Conservation (phyloP, 2,888 invertebrate genomes). For the Merodon equestris region DNA sequence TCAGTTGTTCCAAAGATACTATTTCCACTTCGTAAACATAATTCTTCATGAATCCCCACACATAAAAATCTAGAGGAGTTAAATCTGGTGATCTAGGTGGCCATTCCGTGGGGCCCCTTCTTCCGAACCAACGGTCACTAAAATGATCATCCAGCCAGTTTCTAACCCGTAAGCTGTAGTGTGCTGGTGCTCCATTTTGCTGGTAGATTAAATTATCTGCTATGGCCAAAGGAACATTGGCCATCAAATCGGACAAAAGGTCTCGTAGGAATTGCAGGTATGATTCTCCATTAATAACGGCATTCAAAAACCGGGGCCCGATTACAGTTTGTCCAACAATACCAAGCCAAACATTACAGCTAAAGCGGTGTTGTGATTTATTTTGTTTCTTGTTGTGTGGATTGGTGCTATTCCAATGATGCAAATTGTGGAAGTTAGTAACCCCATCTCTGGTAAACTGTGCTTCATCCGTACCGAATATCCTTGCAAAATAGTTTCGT, state of each 20-base stretch:
- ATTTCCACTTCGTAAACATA: constrained; percentile 1
- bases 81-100: constrained; percentile 6
- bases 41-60: constrained; percentile 6
- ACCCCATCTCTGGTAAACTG: constrained; percentile 4
- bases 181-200: constrained; percentile 1
- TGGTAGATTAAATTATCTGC: constrained; percentile 4
- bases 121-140: constrained; percentile 1
- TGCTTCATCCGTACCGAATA: background rate
- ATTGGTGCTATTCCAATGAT: constrained; percentile 1
- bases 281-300: constrained; percentile 4
- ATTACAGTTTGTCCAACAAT: constrained; percentile 4
- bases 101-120: constrained; percentile 4
- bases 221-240: background rate
- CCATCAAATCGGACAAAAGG: background rate
- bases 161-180: background rate
- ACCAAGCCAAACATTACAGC: constrained; percentile 6
- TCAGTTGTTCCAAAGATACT: background rate
- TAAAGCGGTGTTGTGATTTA: constrained; percentile 1
- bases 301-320: constrained; percentile 4
- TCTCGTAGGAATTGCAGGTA: constrained; percentile 4
- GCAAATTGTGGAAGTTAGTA: constrained; percentile 6
- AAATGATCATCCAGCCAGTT: background rate
- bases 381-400: background rate
- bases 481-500: constrained; percentile 4
- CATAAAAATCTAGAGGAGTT: constrained; percentile 6